These are phyloP conservation scores for Ophiodon elongatus DNA, from an alignment of 2,113 vertebrate species.

Conservation along the genomic window DNA sequence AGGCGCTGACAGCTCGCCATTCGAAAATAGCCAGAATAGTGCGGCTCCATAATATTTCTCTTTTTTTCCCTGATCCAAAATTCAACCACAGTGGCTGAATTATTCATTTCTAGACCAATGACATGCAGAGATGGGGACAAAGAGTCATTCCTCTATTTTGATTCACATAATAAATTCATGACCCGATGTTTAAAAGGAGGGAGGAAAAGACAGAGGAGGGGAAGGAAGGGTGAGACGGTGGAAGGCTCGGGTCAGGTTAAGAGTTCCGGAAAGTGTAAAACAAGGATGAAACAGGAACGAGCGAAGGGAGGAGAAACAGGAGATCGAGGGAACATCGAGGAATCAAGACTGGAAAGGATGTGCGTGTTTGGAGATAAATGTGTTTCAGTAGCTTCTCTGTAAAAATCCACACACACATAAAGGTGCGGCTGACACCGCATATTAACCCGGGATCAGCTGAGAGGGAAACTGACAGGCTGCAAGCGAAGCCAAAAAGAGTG, in stretches of 20 bases:
- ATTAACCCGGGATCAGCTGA: constrained; percentile 37
- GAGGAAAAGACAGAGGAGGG: constrained; percentile 27
- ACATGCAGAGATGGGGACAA: constrained; percentile 71
- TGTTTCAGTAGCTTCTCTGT: constrained; percentile 5
- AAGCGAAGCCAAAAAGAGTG: constrained; percentile 1
- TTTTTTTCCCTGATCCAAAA: constrained; percentile 68
- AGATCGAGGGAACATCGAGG: not conserved
- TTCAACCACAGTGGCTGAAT: constrained; percentile 74
- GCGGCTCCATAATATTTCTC: constrained; percentile 67
- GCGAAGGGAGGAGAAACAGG: constrained; percentile 1
- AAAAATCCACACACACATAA: constrained; percentile 32
- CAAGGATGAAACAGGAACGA: constrained; percentile 19
- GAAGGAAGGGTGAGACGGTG: not conserved
- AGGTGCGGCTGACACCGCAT: constrained; percentile 29
- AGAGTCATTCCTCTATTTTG: constrained; percentile 80
- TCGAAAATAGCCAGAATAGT: constrained; percentile 73
- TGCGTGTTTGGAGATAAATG: constrained; percentile 15
- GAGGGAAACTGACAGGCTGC: not conserved
- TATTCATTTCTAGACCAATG: constrained; percentile 79
- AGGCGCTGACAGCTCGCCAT: constrained; percentile 64
- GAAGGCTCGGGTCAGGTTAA: constrained; percentile 29
- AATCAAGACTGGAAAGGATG: constrained; percentile 2
- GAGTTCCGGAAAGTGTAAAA: constrained; percentile 36
- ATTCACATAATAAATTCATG: constrained; percentile 83
- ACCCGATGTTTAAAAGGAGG: constrained; percentile 63